phyloP scores from a whole-genome alignment of 2,888 invertebrate species.

The Acanthosepion lycidas region DNA sequence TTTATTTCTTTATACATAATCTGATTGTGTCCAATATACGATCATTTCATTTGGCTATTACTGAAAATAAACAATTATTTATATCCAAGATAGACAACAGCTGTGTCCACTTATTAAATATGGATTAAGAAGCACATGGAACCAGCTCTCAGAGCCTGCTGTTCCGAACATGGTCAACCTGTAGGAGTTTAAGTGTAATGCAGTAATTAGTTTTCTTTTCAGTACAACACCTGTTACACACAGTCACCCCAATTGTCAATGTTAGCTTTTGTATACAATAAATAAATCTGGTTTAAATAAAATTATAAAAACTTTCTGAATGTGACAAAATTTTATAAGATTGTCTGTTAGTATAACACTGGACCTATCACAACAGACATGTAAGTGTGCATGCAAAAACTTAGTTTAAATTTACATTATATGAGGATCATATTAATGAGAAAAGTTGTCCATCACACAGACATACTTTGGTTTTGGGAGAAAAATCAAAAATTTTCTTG shows the following conservation, averaged over 20 bases:
- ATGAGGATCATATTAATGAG: too few species aligned
- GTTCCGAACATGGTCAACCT: neutral
- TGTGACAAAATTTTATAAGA: neutral
- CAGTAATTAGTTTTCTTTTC: neutral
- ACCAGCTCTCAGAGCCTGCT: neutral
- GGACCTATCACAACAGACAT: neutral
- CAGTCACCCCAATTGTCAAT: neutral
- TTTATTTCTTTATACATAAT: neutral
- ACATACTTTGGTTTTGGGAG: too few species aligned
- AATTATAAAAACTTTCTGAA: neutral
- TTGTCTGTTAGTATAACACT: neutral
- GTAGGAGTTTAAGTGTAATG: neutral
- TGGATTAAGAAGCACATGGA: neutral
- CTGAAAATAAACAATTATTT: slow-evolving; percentile 14
- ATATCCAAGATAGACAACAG: slow-evolving; percentile 4
- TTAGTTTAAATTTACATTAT: too few species aligned
- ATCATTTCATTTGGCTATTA: slow-evolving; percentile 33
- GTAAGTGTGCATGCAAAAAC: too few species aligned
- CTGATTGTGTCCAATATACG: slow-evolving; percentile 22
- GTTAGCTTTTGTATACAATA: neutral
- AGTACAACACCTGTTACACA: neutral
- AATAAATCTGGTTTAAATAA: neutral
- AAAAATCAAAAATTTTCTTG: too few species aligned
- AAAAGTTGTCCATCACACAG: too few species aligned
- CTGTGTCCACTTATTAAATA: slow-evolving; percentile 23